These are phyloP conservation scores for Dryobota labecula DNA, from an alignment of 2,888 invertebrate genomes.

Conservation along the genomic window DNA sequence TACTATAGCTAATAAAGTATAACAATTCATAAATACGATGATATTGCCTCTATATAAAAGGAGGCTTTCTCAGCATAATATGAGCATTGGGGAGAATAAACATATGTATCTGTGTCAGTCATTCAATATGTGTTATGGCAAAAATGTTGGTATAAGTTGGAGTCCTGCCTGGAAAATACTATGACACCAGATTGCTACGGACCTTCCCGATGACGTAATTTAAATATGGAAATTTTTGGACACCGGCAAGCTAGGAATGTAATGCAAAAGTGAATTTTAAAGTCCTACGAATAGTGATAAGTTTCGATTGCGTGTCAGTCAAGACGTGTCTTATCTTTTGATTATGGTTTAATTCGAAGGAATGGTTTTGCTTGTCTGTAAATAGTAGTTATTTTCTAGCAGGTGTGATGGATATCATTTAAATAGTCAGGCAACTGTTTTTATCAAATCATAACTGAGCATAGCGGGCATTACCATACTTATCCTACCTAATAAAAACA, in stretches of 20 bases:
- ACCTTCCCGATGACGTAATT: conserved; percentile 27
- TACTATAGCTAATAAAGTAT: conserved; percentile 23
- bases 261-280: conserved; percentile 31
- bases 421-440: not conserved
- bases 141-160: conserved; percentile 9
- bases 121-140: conserved; percentile 33
- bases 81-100: conserved; percentile 19
- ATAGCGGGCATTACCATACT: not conserved
- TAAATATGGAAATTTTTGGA: conserved; percentile 47
- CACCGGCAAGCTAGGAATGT: conserved; percentile 2
- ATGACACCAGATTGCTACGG: conserved; percentile 6
- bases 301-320: conserved; percentile 13
- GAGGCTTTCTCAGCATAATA: conserved; percentile 16
- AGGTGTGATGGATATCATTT: conserved; percentile 3
- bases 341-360: conserved; percentile 18
- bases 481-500: not conserved
- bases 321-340: conserved; percentile 30
- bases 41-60: conserved; percentile 30
- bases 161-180: conserved; percentile 12
- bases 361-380: conserved; percentile 17
- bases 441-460: not conserved
- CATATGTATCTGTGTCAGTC: conserved; percentile 50
- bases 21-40: conserved; percentile 36
- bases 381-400: conserved; percentile 4
- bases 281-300: conserved; percentile 10